Base-by-base conservation (phyloP, 2,797 vertebrate genomes). In the Microtus californicus region DNA sequence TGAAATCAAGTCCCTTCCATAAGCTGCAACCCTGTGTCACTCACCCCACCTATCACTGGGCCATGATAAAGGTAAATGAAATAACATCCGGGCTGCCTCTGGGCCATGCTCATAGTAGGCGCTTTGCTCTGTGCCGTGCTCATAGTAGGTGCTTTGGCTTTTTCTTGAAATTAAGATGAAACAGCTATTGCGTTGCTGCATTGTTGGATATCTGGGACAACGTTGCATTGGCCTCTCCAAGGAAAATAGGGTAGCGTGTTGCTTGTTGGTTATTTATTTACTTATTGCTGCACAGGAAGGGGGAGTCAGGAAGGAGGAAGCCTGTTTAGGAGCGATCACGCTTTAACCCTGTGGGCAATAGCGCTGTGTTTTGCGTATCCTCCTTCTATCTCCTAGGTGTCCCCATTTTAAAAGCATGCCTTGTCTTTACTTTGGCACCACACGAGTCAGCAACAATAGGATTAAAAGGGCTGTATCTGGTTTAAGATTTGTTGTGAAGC, bases 351-450 rank as follows among this genome's bases (percentile, higher is more conserved):
- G 13, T 11, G 67, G 93, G 92, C 79, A 93, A 93, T 86, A 77
- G 76, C 48, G 87, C 56, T 96, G 89, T 87, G 86, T 73, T 96
- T 94, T 96, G 90, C 86, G 77, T 89, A 93, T 77, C 92, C 59
- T 91, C 61, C 94, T 96, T 95, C 80, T 48, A 89, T 94, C 93
- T 97, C 95, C 85, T 90, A 48, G 71, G 87, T 77, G 82, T 73
- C 65, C 56, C 86, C 71, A 8, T 96, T 95, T 95, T 81, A 54
- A 97, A 95, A 91, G 54, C 92, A 87, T 0, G 3, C 56, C 97
- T 97, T 97, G 21, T 77, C 97, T 97, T 97, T 96, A 82, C 92
- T 97, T 95, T 97, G 97, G 96, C 97, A 96, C 86, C n/a, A 63
- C 59, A 34, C 67, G 21, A 90, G 80, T 71, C 3, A 5, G 92